Conservation (phyloP, 2,888 invertebrate species). For the Hedya salicella region DNA sequence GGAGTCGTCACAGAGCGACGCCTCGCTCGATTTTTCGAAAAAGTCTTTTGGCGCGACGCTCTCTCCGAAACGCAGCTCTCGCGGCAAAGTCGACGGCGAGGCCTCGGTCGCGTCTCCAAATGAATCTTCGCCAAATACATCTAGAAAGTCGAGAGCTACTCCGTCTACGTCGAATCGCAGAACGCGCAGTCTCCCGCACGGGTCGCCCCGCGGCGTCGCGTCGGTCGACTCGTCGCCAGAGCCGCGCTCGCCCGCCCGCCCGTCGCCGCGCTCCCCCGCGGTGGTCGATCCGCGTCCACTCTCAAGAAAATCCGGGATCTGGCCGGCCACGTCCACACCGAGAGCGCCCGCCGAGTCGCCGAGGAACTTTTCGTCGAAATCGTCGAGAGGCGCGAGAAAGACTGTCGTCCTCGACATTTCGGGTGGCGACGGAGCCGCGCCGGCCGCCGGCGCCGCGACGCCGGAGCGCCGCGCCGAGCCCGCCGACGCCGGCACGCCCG, state of each 20-base stretch:
- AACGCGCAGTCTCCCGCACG: background rate
- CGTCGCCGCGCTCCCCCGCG: too few species aligned
- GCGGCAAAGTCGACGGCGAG: background rate
- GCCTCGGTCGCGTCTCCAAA: background rate
- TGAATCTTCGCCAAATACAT: background rate
- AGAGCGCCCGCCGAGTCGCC: background rate
- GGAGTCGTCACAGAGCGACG: background rate
- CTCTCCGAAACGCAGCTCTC: slow-evolving; percentile 8
- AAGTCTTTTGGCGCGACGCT: background rate
- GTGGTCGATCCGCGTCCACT: background rate
- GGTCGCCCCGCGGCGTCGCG: background rate
- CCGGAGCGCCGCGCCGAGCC: slow-evolving; percentile 66
- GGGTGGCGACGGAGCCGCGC: background rate
- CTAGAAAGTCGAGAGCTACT: background rate
- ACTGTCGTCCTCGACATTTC: background rate
- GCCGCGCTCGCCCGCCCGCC: too few species aligned
- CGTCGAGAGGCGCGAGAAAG: slow-evolving; percentile 4
- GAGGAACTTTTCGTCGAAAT: background rate
- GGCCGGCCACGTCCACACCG: background rate
- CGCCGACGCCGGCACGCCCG: slow-evolving; percentile 65
- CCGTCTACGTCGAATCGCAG: slow-evolving; percentile 1
- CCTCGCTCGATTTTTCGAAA: background rate
- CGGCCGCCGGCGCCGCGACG: slow-evolving; percentile 56
- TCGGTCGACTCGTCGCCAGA: too few species aligned
- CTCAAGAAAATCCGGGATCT: background rate